These are phyloP conservation scores for Okapia johnstoni DNA, from an alignment of 2,113 vertebrate species.

Conservation along the genomic window DNA sequence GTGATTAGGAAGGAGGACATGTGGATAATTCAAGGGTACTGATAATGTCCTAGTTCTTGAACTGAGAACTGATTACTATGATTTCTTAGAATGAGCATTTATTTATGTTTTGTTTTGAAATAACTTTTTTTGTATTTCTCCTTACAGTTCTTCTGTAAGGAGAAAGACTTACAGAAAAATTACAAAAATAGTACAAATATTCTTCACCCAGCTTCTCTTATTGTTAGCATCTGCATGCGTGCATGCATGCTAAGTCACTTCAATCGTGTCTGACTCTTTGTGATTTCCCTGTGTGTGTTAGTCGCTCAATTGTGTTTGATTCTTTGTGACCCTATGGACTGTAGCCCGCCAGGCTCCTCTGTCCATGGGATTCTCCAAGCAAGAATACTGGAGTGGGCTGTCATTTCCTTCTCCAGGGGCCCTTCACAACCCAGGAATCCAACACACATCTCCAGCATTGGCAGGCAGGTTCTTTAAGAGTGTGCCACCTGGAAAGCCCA, in stretches of 20 bases:
- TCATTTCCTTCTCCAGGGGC: not conserved
- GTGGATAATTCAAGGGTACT: not conserved
- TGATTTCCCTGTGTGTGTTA: not conserved
- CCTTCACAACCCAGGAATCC: not conserved
- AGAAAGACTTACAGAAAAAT: not conserved
- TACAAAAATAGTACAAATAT: not conserved
- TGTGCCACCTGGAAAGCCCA: not conserved
- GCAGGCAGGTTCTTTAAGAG: not conserved
- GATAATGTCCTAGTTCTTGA: not conserved
- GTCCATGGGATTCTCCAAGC: not conserved
- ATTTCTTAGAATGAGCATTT: not conserved
- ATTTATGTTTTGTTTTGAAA: not conserved
- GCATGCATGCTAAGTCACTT: not conserved
- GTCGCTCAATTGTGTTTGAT: rapidly evolving
- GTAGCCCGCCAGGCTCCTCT: not conserved
- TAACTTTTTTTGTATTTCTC: not conserved
- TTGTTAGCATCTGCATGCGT: not conserved
- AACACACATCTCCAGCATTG: not conserved
- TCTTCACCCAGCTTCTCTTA: not conserved
- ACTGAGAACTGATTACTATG: not conserved
- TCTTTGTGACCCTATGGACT: not conserved
- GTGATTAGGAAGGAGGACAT: not conserved
- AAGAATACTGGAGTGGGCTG: not conserved
- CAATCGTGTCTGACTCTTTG: not conserved
- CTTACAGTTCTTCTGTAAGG: not conserved